phyloP scores from a whole-genome alignment of 2,888 invertebrate genomes.

The Ochropleura plecta region DNA sequence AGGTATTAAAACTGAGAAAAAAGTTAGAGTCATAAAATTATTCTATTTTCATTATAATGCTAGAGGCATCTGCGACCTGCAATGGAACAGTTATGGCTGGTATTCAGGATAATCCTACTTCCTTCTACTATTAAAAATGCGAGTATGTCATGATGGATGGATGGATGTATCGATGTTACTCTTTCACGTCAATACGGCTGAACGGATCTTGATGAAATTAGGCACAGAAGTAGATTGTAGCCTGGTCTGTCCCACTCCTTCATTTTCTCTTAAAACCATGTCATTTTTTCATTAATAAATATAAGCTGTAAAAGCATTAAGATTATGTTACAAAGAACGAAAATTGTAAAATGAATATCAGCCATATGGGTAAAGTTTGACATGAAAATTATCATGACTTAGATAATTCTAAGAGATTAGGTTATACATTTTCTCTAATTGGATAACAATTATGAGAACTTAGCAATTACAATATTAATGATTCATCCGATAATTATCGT shows the following conservation, averaged over 20 bases:
- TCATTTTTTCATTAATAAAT: neutral
- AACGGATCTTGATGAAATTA: too few species aligned
- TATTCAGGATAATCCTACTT: too few species aligned
- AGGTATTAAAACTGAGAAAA: too few species aligned
- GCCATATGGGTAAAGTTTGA: neutral
- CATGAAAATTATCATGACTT: neutral
- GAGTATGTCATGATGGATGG: too few species aligned
- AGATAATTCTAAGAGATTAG: constrained; percentile 3
- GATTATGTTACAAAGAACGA: neutral
- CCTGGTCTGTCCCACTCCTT: too few species aligned
- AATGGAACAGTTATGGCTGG: neutral
- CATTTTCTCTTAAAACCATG: too few species aligned
- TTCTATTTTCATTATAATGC: too few species aligned
- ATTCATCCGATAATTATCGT: constrained; percentile 4
- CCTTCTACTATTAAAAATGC: too few species aligned
- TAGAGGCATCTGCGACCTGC: neutral
- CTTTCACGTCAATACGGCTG: too few species aligned
- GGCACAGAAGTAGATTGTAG: too few species aligned
- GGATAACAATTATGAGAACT: constrained; percentile 3
- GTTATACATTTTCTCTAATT: constrained; percentile 11
- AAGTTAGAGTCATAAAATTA: too few species aligned
- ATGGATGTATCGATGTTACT: too few species aligned
- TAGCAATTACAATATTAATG: constrained; percentile 25
- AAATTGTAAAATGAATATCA: neutral
- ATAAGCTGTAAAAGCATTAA: neutral